phyloP scores from a whole-genome alignment of 2,113 vertebrate genomes.

The Benthochromis sp. region DNA sequence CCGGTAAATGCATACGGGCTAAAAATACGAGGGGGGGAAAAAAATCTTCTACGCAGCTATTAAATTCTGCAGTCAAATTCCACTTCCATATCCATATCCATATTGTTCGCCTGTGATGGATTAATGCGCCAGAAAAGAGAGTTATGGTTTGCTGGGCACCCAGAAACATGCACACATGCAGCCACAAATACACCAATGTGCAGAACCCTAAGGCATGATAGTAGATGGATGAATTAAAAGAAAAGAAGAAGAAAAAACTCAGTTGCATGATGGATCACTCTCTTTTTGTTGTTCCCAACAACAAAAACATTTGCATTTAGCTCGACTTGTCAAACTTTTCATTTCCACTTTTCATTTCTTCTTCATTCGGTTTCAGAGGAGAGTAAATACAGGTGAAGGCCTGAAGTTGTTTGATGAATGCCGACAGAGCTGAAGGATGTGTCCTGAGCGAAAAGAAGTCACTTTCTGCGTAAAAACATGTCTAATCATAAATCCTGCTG shows the following conservation, averaged over 20 bases:
- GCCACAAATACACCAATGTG: not conserved
- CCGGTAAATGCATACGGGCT: not conserved
- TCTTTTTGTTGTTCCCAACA: not conserved
- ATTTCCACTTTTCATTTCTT: not conserved
- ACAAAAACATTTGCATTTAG: not conserved
- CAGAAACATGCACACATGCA: not conserved
- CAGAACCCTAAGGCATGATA: not conserved
- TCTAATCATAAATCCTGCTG: not conserved
- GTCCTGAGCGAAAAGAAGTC: not conserved
- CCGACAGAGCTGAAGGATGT: not conserved
- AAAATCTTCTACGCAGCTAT: not conserved
- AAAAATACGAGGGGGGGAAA: not conserved
- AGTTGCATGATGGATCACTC: not conserved
- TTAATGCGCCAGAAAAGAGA: constrained; percentile 36
- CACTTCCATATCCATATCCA: not conserved
- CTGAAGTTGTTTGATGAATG: not conserved
- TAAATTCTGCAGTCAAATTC: not conserved
- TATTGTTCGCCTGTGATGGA: constrained; percentile 23
- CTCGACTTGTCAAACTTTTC: not conserved
- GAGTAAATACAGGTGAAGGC: not conserved
- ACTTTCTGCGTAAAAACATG: not conserved
- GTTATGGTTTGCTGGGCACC: constrained; percentile 12
- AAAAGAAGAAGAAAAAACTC: not conserved
- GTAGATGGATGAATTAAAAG: not conserved
- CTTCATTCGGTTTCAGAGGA: not conserved